Evolutionary conservation across 2,797 vertebrate species (phyloP).

Genomic region (Neomorphus geoffroyi): DNA sequence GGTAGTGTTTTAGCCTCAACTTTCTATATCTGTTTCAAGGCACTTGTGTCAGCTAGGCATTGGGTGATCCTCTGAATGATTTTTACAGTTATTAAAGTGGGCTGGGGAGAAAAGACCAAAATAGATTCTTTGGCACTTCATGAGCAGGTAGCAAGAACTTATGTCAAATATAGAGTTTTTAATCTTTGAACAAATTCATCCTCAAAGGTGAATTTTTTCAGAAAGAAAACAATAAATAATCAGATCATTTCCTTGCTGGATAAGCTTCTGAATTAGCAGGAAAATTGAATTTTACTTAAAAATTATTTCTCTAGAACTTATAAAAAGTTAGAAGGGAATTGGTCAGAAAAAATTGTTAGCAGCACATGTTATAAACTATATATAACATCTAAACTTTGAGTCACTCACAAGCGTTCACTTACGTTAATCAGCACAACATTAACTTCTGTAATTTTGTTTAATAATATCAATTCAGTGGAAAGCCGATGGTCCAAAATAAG

Average conservation of each 20-base stretch:
- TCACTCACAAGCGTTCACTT: not conserved
- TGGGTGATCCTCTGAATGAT: not conserved
- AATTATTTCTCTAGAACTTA: not conserved
- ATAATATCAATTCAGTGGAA: not conserved
- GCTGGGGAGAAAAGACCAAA: conserved; percentile 3
- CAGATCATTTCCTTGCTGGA: not conserved
- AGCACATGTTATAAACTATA: not conserved
- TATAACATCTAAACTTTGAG: not conserved
- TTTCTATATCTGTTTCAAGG: not conserved
- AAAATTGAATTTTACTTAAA: not conserved
- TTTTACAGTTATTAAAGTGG: conserved; percentile 26
- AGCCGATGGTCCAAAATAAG: not conserved
- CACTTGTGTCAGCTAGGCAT: not conserved
- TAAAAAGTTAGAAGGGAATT: not conserved
- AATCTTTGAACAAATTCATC: conserved; percentile 8
- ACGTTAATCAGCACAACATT: not conserved
- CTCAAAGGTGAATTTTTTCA: conserved; percentile 28
- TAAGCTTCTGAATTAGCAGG: not conserved
- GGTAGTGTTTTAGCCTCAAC: not conserved
- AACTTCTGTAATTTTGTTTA: not conserved
- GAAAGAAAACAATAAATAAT: conserved; percentile 42
- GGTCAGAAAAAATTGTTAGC: not conserved
- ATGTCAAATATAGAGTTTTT: conserved; percentile 22
- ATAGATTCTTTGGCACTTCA: not conserved
- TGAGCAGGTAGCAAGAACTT: not conserved